Evolutionary conservation across 2,797 vertebrate genomes (phyloP), one percentile per base, ranked within the genome.

Genomic region (Rhinogobio ventralis): DNA sequence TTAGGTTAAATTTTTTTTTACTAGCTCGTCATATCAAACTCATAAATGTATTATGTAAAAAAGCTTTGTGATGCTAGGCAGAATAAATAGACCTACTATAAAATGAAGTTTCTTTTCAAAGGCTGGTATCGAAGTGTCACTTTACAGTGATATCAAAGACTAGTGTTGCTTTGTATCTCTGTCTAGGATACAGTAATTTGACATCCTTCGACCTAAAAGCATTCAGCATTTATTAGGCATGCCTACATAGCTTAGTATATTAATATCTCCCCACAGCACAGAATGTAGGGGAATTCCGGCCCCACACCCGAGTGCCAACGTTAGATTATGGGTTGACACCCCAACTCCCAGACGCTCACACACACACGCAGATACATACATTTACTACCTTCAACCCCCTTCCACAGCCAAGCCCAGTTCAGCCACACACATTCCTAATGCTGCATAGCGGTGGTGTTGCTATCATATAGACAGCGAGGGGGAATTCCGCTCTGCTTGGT

Each of bases 241-340:
- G 93, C 90, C 90, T 90, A 89, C 93, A 91, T 93, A 91, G 92
- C 91, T 91, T 90, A 90, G 90, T 91, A 90, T 94, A 94, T 95
- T 94, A 93, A 95, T 94, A 94, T 94, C 94, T 90, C 89, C 89
- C 90, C 66, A 57, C 91, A 86, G 66, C 92, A 86, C 87, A 86
- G 91, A 84, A 89, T 90, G 90, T 89, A 49, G 97, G 97, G 97
- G 95, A 98, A 98, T 98, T 99, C 97, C 97, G 92, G 90, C 93
- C 92, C 89, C 92, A 87, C 89, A 93, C 88, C 85, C 78, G 92
- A 93, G 93, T 94, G 94, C 94, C 93, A 93, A 85, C 87, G 93
- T 92, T 91, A 93, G 94, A 95, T 96, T 95, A 94, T 93, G 87
- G 53, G 85, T 73, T 86, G 85, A 89, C 86, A 86, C 82, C 91